Conservation (phyloP, 2,888 invertebrate species). For the Scrobipalpa costella region DNA sequence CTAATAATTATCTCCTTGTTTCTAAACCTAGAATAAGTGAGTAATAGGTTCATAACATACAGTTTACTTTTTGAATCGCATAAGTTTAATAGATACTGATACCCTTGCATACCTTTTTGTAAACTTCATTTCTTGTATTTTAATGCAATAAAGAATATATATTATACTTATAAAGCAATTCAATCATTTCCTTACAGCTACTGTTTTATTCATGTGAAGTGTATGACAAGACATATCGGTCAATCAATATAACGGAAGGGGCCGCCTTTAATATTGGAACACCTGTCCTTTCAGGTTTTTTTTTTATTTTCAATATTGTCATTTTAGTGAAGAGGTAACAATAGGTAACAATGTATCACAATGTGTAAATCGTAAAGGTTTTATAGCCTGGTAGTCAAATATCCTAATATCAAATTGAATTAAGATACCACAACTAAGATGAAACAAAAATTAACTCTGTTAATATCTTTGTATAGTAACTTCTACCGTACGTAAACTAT, state of each 20-base stretch:
- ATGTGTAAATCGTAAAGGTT: no score
- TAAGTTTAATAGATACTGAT: no score
- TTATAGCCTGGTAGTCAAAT: background rate
- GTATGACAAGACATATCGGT: background rate
- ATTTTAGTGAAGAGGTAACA: background rate
- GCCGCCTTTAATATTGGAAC: slow-evolving; percentile 1
- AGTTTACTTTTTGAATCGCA: background rate
- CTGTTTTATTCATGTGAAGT: slow-evolving; percentile 7
- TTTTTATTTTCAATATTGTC: no score
- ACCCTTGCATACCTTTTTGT: no score
- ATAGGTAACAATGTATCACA: background rate
- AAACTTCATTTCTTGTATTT: no score
- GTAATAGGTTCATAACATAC: no score
- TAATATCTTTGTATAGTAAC: background rate
- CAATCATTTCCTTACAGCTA: background rate
- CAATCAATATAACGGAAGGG: slow-evolving; percentile 4
- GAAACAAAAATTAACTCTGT: background rate
- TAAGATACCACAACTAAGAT: background rate
- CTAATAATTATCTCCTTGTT: no score
- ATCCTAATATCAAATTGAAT: background rate
- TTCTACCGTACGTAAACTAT: background rate
- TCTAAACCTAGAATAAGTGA: no score
- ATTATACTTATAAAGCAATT: background rate
- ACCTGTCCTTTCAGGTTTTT: background rate
- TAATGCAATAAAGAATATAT: background rate